Evolutionary conservation across 2,888 invertebrate species (phyloP).

Genomic region (Drosophila paranaensis): DNA sequence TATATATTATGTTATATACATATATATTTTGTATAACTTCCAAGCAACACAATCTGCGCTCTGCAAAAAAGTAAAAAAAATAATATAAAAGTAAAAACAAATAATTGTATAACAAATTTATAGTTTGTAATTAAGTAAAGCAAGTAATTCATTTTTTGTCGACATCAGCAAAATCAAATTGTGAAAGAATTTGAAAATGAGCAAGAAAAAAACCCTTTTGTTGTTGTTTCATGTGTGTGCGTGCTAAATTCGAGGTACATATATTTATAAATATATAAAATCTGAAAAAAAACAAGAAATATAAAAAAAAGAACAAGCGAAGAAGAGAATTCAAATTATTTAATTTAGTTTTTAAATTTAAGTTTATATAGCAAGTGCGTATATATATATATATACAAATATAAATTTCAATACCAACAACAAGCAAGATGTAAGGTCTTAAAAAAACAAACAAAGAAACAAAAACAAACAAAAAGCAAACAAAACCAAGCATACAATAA

Average conservation of each 20-base stretch:
- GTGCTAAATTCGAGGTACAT: conserved; percentile 69
- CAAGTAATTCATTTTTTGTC: conserved; percentile 39
- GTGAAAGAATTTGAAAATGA: conserved; percentile 42
- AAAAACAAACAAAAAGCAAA: conserved; percentile 9
- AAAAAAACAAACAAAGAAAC: conserved; percentile 41
- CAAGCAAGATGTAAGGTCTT: conserved; percentile 53
- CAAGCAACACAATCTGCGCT: conserved; percentile 33
- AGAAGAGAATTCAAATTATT: conserved; percentile 76
- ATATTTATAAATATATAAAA: conserved; percentile 57
- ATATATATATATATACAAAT: conserved; percentile 41
- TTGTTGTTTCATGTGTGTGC: conserved; percentile 79
- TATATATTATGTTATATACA: conserved; percentile 25
- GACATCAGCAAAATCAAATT: conserved; percentile 24
- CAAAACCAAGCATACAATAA: conserved; percentile 58
- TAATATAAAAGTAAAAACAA: neutral
- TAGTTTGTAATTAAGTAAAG: conserved; percentile 34
- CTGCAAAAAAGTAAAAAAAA: neutral
- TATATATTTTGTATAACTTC: conserved; percentile 35
- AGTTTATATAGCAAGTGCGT: conserved; percentile 82
- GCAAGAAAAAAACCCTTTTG: conserved; percentile 46
- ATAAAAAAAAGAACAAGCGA: conserved; percentile 38
- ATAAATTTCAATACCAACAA: conserved; percentile 58
- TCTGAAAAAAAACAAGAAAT: conserved; percentile 36
- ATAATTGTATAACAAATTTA: conserved; percentile 30
- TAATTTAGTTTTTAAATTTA: conserved; percentile 77